Evolutionary conservation across 2,113 vertebrate species (phyloP).

Genomic region (Passer montanus): DNA sequence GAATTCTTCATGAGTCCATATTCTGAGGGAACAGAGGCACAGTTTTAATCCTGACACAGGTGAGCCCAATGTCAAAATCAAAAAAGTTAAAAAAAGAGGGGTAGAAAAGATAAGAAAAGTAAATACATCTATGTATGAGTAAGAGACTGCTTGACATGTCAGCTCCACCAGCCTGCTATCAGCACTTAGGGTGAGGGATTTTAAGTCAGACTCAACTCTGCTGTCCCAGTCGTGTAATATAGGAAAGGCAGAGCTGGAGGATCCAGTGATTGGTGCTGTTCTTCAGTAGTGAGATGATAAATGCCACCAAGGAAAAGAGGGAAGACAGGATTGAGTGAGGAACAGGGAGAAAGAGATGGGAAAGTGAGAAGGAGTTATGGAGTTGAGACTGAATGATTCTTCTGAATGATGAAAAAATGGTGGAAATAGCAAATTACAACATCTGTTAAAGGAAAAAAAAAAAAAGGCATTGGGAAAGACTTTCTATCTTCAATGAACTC

Average conservation of each 20-base stretch:
- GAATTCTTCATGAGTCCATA: not conserved
- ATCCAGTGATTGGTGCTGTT: not conserved
- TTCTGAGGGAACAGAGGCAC: not conserved
- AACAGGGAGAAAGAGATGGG: not conserved
- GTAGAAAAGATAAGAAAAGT: not conserved
- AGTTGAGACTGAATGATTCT: not conserved
- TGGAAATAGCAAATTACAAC: not conserved
- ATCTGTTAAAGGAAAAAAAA: not conserved
- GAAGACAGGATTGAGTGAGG: not conserved
- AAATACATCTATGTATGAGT: not conserved
- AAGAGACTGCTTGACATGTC: not conserved
- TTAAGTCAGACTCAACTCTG: not conserved
- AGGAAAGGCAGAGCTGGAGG: not conserved
- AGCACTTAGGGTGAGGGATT: not conserved
- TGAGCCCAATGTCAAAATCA: not conserved
- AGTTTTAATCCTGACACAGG: not conserved
- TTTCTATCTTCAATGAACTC: not conserved
- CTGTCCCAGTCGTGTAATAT: not conserved
- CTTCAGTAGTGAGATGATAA: not conserved
- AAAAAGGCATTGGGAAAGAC: not conserved
- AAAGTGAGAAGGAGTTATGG: not conserved
- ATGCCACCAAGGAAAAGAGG: not conserved
- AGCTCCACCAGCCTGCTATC: not conserved
- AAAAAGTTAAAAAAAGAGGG: not conserved
- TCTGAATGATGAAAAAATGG: not conserved